Evolutionary conservation across 2,888 invertebrate species (phyloP).

Genomic region (Pandemis heparana): DNA sequence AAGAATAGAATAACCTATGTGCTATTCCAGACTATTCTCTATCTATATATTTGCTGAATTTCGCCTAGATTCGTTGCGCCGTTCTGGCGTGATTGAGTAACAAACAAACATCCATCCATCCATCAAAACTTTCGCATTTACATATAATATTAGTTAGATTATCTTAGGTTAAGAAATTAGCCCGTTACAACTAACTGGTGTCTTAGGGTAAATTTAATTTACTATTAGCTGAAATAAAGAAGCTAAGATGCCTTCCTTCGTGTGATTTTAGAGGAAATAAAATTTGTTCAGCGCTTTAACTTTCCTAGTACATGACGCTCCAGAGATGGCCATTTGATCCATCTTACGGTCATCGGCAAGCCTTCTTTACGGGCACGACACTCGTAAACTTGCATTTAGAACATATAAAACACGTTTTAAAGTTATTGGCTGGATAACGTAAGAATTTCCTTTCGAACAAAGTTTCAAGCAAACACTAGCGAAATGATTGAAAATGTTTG

Average conservation of each 20-base stretch:
- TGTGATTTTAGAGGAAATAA: background rate
- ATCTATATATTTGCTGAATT: no score
- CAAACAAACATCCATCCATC: no score
- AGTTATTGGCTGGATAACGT: background rate
- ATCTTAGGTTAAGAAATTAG: no score
- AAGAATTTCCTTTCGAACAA: background rate
- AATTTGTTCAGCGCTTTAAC: background rate
- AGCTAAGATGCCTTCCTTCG: background rate
- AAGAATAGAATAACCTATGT: no score
- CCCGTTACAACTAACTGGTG: no score
- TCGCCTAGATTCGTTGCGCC: no score
- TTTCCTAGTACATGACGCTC: background rate
- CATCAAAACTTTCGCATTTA: no score
- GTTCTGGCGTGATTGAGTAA: no score
- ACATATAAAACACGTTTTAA: conserved; percentile 1
- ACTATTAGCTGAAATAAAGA: background rate
- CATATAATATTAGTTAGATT: no score
- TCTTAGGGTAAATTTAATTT: no score
- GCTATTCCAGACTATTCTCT: no score
- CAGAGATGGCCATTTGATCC: background rate
- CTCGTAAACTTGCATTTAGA: background rate
- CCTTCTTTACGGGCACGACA: background rate
- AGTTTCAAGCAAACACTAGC: background rate
- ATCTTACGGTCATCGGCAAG: background rate
- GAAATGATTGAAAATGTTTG: background rate